Evolutionary conservation across 2,113 vertebrate species (phyloP).

Genomic region (Notechis scutatus): DNA sequence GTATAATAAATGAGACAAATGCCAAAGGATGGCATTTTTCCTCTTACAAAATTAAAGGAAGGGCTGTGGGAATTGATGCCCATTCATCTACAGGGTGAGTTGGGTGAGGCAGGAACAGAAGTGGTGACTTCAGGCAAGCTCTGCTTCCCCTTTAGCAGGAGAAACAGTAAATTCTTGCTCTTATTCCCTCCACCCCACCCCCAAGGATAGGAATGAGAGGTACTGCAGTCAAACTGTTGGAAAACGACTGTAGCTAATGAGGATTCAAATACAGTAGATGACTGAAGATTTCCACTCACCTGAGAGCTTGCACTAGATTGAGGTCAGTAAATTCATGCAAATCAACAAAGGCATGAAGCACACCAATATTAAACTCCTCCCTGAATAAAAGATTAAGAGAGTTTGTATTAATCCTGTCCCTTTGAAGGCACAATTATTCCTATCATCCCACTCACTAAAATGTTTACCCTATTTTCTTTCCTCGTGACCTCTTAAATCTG

Average conservation of each 20-base stretch:
- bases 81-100: too few species aligned
- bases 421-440: background rate
- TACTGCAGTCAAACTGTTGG: background rate
- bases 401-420: background rate
- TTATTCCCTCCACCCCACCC: too few species aligned
- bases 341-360: constrained; percentile 89
- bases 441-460: background rate
- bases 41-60: background rate
- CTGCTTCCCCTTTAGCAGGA: too few species aligned
- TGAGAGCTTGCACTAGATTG: constrained; percentile 89
- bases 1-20: background rate
- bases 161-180: background rate
- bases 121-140: background rate
- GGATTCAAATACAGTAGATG: background rate
- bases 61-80: background rate
- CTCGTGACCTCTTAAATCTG: background rate
- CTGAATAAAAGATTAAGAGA: constrained; percentile 58
- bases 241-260: background rate
- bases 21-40: background rate
- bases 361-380: constrained; percentile 88
- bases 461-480: background rate
- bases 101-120: background rate
- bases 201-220: background rate
- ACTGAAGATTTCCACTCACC: constrained; percentile 63
- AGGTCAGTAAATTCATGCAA: constrained; percentile 92